Evolutionary conservation across 2,797 vertebrate genomes (phyloP).

Genomic region (Propithecus perrieri): DNA sequence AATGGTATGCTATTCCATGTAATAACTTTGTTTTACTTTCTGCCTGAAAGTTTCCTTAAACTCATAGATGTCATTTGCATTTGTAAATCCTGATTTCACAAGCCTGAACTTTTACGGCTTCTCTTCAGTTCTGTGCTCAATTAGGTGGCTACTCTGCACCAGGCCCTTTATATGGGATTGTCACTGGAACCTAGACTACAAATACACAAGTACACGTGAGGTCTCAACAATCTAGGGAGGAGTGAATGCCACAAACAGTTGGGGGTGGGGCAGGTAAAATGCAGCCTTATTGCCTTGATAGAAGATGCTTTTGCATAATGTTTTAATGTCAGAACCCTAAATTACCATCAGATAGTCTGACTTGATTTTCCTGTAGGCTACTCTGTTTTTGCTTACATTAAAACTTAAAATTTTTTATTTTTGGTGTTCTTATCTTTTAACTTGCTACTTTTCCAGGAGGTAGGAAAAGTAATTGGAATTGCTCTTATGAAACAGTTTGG

Average conservation of each 20-base stretch:
- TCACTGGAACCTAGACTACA: neutral
- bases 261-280: neutral
- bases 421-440: conserved; percentile 38
- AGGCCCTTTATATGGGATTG: neutral
- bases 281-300: neutral
- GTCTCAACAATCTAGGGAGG: neutral
- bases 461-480: conserved; percentile 89
- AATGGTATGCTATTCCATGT: neutral
- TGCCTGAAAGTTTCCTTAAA: neutral
- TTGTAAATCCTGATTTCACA: neutral
- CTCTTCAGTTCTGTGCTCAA: neutral
- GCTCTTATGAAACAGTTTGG: conserved; percentile 88
- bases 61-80: neutral
- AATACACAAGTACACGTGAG: neutral
- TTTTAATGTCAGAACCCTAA: conserved; percentile 15
- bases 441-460: conserved; percentile 85
- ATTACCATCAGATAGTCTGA: neutral
- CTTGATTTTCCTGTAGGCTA: neutral
- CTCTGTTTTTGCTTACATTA: neutral
- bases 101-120: neutral
- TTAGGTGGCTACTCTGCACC: neutral
- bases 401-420: conserved; percentile 16
- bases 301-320: neutral
- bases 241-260: neutral
- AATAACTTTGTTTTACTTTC: neutral